phyloP scores from a whole-genome alignment of 2,113 vertebrate species.

The Thomomys bottae region DNA sequence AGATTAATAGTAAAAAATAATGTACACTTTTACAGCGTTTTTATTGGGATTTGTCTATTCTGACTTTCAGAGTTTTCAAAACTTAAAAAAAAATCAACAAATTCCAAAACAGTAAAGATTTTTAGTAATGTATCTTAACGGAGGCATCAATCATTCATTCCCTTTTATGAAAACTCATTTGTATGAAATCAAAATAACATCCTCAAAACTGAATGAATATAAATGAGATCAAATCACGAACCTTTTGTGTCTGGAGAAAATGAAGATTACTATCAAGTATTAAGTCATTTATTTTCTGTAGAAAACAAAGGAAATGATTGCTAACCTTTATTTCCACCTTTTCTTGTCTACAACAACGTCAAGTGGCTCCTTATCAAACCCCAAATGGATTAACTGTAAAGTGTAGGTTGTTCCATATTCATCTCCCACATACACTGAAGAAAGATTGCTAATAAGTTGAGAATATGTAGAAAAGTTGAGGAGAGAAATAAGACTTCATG shows the following conservation, averaged over 20 bases:
- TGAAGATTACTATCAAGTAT: constrained; percentile 63
- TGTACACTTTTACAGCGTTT: neutral
- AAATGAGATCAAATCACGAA: constrained; percentile 55
- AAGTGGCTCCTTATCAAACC: constrained; percentile 59
- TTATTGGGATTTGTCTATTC: neutral
- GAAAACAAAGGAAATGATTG: constrained; percentile 53
- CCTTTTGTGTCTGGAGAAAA: constrained; percentile 54
- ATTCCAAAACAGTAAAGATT: neutral
- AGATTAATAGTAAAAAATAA: neutral
- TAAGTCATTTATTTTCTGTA: constrained; percentile 44
- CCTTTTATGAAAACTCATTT: constrained; percentile 44
- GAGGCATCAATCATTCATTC: constrained; percentile 44
- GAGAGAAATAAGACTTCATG: constrained; percentile 23
- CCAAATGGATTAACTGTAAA: constrained; percentile 56
- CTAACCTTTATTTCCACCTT: constrained; percentile 43
- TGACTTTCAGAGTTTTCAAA: constrained; percentile 7
- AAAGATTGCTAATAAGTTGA: neutral
- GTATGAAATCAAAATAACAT: constrained; percentile 23
- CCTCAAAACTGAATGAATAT: constrained; percentile 31
- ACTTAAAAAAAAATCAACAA: neutral
- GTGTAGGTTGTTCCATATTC: neutral
- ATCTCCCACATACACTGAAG: neutral
- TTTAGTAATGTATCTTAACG: constrained; percentile 39
- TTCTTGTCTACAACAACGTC: constrained; percentile 49
- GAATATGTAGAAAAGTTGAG: neutral